Conservation (phyloP, 2,888 invertebrate genomes). For the Lasioglossum marginatum region DNA sequence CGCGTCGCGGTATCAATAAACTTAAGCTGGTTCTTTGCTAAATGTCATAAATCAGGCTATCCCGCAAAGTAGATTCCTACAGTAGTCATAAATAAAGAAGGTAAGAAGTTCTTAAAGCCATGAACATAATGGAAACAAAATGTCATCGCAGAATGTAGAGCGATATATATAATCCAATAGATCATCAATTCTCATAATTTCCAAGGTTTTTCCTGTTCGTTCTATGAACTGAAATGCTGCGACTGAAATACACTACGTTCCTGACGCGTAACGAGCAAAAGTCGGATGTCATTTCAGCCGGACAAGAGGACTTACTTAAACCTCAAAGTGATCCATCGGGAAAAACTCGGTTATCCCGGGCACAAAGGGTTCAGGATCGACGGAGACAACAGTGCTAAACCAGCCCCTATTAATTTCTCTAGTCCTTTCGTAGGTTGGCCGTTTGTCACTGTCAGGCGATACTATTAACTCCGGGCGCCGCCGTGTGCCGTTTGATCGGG, state of each 20-base stretch:
- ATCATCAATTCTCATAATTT: conserved; percentile 15
- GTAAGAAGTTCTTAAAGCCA: neutral
- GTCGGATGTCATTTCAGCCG: neutral
- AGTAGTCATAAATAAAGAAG: neutral
- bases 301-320: conserved; percentile 21
- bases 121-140: conserved; percentile 14
- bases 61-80: neutral
- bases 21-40: neutral
- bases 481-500: conserved; percentile 58
- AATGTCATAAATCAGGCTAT: conserved; percentile 1
- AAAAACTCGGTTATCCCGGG: conserved; percentile 3
- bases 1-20: neutral
- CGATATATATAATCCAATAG: neutral
- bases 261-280: neutral
- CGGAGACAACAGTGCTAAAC: conserved; percentile 26
- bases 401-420: conserved; percentile 50
- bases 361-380: conserved; percentile 7
- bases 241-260: neutral
- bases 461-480: conserved; percentile 56
- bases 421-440: conserved; percentile 50
- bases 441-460: conserved; percentile 64
- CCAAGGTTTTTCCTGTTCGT: neutral
- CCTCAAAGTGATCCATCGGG: conserved; percentile 26
- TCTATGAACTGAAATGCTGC: neutral
- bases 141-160: neutral